These are phyloP conservation scores for Archips crataeganus DNA, from an alignment of 2,888 invertebrate genomes.

Conservation along the genomic window DNA sequence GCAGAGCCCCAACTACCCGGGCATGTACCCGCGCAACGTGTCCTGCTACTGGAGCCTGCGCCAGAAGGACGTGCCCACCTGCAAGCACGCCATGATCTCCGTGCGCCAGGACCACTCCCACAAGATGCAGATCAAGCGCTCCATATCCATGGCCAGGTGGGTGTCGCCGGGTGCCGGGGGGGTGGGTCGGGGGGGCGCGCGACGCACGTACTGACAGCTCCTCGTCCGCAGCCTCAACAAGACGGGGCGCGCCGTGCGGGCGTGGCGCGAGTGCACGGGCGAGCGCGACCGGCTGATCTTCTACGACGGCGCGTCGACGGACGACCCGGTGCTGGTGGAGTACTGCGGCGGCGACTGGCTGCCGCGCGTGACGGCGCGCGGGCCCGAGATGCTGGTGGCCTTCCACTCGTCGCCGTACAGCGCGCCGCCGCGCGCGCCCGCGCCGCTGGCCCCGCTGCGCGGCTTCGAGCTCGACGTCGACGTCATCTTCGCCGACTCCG, in stretches of 20 bases:
- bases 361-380: conserved; percentile 89
- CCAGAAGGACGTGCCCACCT: conserved; percentile 94
- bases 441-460: conserved; percentile 89
- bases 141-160: conserved; percentile 87
- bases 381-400: conserved; percentile 94
- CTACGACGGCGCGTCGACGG: conserved; percentile 93
- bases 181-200: no score
- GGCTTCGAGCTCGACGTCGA: conserved; percentile 94
- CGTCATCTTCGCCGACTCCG: conserved; percentile 94
- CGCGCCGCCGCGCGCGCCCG: conserved; percentile 88
- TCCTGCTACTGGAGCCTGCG: conserved; percentile 96
- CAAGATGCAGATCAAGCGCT: conserved; percentile 89
- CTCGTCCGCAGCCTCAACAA: conserved; percentile 87
- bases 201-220: conserved; percentile 43
- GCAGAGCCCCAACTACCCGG: conserved; percentile 96
- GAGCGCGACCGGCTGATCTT: conserved; percentile 94
- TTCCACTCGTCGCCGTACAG: conserved; percentile 95
- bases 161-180: conserved; percentile 49
- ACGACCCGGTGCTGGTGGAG: conserved; percentile 93
- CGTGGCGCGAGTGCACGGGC: conserved; percentile 94
- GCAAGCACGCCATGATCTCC: conserved; percentile 96
- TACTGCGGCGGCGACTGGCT: conserved; percentile 96
- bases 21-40: conserved; percentile 94
- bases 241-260: conserved; percentile 89
- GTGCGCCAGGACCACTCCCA: conserved; percentile 91